Evolutionary conservation across 2,113 vertebrate species (phyloP), one percentile per base, ranked within the genome.

Genomic region (Grammomys surdaster): DNA sequence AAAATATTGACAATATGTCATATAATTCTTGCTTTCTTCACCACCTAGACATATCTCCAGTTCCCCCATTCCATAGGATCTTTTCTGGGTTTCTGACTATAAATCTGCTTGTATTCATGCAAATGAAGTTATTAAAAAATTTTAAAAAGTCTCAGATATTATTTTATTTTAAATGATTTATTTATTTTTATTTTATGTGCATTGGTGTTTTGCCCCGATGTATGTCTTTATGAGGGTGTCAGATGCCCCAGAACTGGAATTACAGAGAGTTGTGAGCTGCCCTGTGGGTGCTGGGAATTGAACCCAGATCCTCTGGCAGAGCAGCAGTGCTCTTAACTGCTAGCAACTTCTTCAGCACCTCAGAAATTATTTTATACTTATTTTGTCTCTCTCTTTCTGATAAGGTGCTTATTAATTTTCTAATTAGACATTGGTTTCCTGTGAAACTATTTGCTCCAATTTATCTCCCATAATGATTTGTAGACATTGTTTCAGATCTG

Each of bases 21-120:
- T 89, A 46, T 1, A 91, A 65, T 88, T 90, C 3, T 86, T 89
- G 89, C 89, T 82, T 46, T 3, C 17, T 88, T 76, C 31, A 17
- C 80, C 22, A 88, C 82, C 46, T 72, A 78, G 51, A 26, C 26
- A 84, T 33, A 84, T 33, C 58, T 92, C n/a, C 4, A 58, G 4
- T 88, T 94, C 93, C 33, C 88, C 70, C 19, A 75, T 58, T 82
- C 31, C 7, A 89, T 1, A 91, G 22, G 6, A 78, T 13, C 75
- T 90, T 90, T 60, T 3, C 7, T 88, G 26, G 40, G n/a, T 20
- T 89, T 67, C 89, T 88, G 43, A 84, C 43, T 89, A 63, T 40
- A 87, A 89, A 89, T 88, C 28, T 63, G 73, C 80, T 96, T 88
- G n/a, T n/a, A 89, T 77, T 94, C 22, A 67, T 5, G 80, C 22